These are phyloP conservation scores for Archips xylosteana DNA, from an alignment of 2,888 invertebrate species.

Conservation along the genomic window DNA sequence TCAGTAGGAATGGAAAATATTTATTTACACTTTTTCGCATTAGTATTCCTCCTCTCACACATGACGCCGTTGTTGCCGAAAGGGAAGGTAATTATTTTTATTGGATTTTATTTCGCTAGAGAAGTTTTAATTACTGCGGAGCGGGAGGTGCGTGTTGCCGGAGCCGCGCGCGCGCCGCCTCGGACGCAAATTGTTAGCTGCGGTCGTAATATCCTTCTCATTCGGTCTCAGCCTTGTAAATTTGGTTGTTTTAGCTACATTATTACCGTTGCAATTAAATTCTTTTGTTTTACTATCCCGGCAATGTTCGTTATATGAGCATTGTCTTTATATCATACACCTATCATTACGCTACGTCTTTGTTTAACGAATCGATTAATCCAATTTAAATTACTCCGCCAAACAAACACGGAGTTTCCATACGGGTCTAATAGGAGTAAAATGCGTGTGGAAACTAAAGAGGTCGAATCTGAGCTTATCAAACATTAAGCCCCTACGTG, in stretches of 20 bases:
- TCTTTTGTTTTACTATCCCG: constrained; percentile 46
- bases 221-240: constrained; percentile 60
- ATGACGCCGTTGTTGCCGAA: constrained; percentile 62
- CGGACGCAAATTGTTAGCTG: constrained; percentile 72
- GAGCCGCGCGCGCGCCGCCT: constrained; percentile 53
- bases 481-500: constrained; percentile 75
- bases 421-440: constrained; percentile 64
- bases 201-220: constrained; percentile 68
- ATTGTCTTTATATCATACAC: background rate
- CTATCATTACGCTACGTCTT: constrained; percentile 6
- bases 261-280: constrained; percentile 59
- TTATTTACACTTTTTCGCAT: constrained; percentile 71
- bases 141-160: constrained; percentile 61
- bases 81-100: constrained; percentile 72
- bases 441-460: constrained; percentile 74
- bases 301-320: background rate
- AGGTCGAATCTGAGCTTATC: constrained; percentile 78
- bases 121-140: constrained; percentile 74
- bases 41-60: constrained; percentile 65
- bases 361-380: constrained; percentile 25
- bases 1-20: constrained; percentile 72
- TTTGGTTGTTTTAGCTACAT: constrained; percentile 62
- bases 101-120: constrained; percentile 75
- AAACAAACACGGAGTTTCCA: constrained; percentile 57
- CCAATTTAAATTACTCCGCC: constrained; percentile 29